phyloP scores from a whole-genome alignment of 2,888 invertebrate genomes.

The Trisateles emortualis region DNA sequence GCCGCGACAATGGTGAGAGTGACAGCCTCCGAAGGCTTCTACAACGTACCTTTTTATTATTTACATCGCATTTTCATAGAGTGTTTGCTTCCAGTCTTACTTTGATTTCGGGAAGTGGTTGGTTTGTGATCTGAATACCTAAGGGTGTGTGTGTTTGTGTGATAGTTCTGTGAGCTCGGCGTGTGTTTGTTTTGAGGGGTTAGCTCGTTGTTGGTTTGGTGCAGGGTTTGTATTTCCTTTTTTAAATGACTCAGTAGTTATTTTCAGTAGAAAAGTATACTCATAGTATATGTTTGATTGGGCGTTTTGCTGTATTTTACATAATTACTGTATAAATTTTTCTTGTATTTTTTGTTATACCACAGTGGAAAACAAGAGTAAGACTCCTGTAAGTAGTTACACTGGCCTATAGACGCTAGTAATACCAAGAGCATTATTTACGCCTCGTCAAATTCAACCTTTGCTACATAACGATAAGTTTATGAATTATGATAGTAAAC shows the following conservation, averaged over 20 bases:
- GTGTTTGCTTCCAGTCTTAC: slow-evolving; percentile 83
- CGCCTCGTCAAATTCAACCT: neutral
- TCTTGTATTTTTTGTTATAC: too few relatives aligned
- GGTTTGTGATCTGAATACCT: slow-evolving; percentile 83
- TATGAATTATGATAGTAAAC: too few relatives aligned
- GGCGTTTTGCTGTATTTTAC: too few relatives aligned
- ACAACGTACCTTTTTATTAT: slow-evolving; percentile 81
- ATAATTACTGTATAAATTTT: too few relatives aligned
- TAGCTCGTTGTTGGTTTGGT: slow-evolving; percentile 15
- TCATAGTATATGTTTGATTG: too few relatives aligned
- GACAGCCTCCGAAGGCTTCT: slow-evolving; percentile 72
- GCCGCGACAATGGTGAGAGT: slow-evolving; percentile 73
- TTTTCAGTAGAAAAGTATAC: too few relatives aligned
- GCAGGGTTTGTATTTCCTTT: neutral
- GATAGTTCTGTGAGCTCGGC: slow-evolving; percentile 21
- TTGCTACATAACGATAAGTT: too few relatives aligned
- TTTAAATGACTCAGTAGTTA: too few relatives aligned
- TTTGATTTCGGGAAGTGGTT: slow-evolving; percentile 84
- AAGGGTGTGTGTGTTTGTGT: slow-evolving; percentile 39
- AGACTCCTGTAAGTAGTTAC: too few relatives aligned
- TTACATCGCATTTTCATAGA: slow-evolving; percentile 85
- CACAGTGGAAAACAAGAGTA: too few relatives aligned
- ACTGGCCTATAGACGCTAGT: too few relatives aligned
- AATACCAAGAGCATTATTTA: too few relatives aligned
- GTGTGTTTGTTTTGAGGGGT: slow-evolving; percentile 24